phyloP scores from a whole-genome alignment of 2,888 invertebrate species.

The Andrena hattorfiana region DNA sequence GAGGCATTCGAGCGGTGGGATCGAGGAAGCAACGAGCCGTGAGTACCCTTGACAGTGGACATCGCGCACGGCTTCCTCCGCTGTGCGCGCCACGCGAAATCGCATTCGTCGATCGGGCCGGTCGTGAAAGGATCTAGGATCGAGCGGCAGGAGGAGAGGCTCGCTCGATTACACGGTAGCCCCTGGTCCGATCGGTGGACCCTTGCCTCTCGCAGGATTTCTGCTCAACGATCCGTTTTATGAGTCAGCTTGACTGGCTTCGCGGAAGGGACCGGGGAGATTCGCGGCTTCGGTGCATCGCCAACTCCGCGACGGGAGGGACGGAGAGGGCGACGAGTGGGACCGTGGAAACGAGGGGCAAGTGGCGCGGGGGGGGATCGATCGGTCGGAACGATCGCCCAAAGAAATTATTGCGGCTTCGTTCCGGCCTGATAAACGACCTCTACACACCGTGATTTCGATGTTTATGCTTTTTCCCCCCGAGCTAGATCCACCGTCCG shows the following conservation, averaged over 20 bases:
- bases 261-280: slow-evolving; percentile 61
- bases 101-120: slow-evolving; percentile 28
- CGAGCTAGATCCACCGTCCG: slow-evolving; percentile 6
- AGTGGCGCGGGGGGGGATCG: slow-evolving; percentile 63
- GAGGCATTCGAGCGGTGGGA: slow-evolving; percentile 4
- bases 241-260: slow-evolving; percentile 65
- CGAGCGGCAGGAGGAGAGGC: slow-evolving; percentile 27
- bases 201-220: slow-evolving; percentile 54
- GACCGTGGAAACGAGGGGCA: neutral
- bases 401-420: slow-evolving; percentile 75
- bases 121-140: slow-evolving; percentile 60
- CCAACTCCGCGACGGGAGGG: slow-evolving; percentile 19
- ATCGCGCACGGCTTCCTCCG: slow-evolving; percentile 21
- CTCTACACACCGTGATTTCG: slow-evolving; percentile 41
- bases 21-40: slow-evolving; percentile 38
- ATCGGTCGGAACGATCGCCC: slow-evolving; percentile 73
- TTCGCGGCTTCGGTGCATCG: slow-evolving; percentile 58
- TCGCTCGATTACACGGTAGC: slow-evolving; percentile 67
- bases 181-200: slow-evolving; percentile 53
- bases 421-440: slow-evolving; percentile 74
- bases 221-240: slow-evolving; percentile 68
- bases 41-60: slow-evolving; percentile 55
- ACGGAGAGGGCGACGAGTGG: slow-evolving; percentile 3
- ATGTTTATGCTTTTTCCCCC: slow-evolving; percentile 33
- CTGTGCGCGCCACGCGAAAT: slow-evolving; percentile 18